Evolutionary conservation across 2,888 invertebrate species (phyloP).

Genomic region (Drosophila austrosaltans): DNA sequence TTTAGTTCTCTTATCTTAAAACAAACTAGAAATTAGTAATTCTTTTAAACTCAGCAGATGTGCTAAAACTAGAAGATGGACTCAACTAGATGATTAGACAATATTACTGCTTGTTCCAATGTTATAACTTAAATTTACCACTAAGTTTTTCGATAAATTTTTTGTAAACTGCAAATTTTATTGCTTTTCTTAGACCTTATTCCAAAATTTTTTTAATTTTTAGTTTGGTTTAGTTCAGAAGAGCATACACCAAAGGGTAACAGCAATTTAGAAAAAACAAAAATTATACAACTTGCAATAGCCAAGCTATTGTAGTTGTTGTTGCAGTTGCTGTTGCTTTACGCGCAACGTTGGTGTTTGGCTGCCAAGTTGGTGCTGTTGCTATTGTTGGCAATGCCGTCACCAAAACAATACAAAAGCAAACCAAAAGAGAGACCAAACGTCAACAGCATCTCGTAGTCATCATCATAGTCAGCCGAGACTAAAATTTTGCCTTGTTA

Average conservation of each 20-base stretch:
- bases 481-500: constrained; percentile 46
- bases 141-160: too few species aligned
- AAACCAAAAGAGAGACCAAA: constrained; percentile 39
- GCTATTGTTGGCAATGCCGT: constrained; percentile 16
- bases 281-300: constrained; percentile 60
- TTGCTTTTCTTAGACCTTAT: background rate
- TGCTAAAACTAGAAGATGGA: too few species aligned
- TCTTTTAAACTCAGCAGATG: too few species aligned
- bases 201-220: background rate
- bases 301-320: constrained; percentile 34
- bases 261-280: constrained; percentile 40
- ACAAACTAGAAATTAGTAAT: too few species aligned
- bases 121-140: too few species aligned
- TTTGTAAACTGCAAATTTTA: too few species aligned
- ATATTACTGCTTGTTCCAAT: too few species aligned
- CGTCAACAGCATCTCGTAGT: constrained; percentile 49
- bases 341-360: constrained; percentile 40
- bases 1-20: too few species aligned
- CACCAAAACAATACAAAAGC: constrained; percentile 14
- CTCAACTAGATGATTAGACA: too few species aligned
- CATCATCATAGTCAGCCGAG: constrained; percentile 33
- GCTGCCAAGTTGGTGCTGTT: constrained; percentile 33
- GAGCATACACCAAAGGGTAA: constrained; percentile 32
- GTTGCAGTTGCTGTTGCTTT: constrained; percentile 14
- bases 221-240: background rate